Base-by-base conservation (phyloP, 2,888 invertebrate genomes). In the Tenthredo notha region DNA sequence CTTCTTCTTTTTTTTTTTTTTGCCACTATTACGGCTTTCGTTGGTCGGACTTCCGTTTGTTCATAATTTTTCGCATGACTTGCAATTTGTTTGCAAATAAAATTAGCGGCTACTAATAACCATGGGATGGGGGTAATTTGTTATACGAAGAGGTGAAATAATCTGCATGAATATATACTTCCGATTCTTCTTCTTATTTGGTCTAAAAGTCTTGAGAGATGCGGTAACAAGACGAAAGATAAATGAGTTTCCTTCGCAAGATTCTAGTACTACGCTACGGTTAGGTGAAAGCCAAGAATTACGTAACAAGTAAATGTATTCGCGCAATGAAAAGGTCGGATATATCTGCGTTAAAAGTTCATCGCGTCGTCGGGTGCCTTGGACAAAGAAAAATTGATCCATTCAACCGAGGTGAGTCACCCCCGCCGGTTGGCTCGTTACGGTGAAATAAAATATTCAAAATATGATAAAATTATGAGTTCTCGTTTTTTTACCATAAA, bases 291-390 rank as follows among this genome's bases (percentile, higher is more conserved):
- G 86, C 86, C 86, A 86, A 78, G 90, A 90, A 91, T 91, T 90
- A 91, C 90, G 91, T 90, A 91, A 89, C 90, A 88, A 85, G 87
- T 90, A 90, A 91, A 21, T 61, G 80, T 80, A 61, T 80, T 61
- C 61, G 80, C 80, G 61, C 61, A 80, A 21, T 25, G 61, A 80
- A 37, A 80, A 80, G 80, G 58, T 80, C 58, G 37, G 61, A 80
- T 80, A 61, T 40, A 61, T 80, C 61, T 58, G 40, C 80, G 58
- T 80, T 61, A 80, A 80, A 80, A 80, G 58, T 61, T 80, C 80
- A 80, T 80, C 80, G 21, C 80, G 61, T 80, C 18, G 33, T 18
- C 33, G 67, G 29, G 29, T 33, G 67, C 67, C 33, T 67, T 29
- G 33, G 29, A 54, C 47, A 50, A 77, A 29, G 77, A 54, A 77